Conservation (phyloP, 1,140 invertebrate genomes). For the Phenacoccus solenopsis region DNA sequence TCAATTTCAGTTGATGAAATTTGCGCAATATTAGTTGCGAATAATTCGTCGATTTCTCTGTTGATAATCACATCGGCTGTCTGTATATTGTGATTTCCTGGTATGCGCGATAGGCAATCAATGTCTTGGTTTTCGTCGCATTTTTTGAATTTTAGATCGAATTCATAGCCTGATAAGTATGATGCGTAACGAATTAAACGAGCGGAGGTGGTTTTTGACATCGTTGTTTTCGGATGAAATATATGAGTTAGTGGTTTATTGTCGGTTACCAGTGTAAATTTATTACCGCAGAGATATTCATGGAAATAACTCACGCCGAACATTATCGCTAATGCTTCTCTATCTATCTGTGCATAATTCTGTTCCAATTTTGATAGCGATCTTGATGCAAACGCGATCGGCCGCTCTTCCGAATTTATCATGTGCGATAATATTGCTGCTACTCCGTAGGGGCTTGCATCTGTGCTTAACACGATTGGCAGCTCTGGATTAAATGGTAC, state of each 20-base stretch:
- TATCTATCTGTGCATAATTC: constrained; percentile 37
- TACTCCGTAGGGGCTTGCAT: constrained; percentile 38
- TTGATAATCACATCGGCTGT: background rate
- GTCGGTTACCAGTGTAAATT: constrained; percentile 36
- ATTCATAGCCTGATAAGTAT: constrained; percentile 32
- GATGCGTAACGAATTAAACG: constrained; percentile 32
- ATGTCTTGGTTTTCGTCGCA: constrained; percentile 27
- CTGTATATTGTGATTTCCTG: background rate
- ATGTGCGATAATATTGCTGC: constrained; percentile 36
- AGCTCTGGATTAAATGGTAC: constrained; percentile 34
- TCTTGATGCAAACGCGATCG: too few relatives aligned
- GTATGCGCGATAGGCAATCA: constrained; percentile 28
- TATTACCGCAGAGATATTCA: constrained; percentile 35
- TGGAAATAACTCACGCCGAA: constrained; percentile 37
- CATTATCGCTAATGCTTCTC: constrained; percentile 37
- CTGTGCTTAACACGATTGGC: constrained; percentile 34
- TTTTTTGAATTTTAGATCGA: constrained; percentile 28
- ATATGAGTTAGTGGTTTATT: constrained; percentile 29
- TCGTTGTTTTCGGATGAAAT: constrained; percentile 24
- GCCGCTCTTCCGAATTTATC: constrained; percentile 27
- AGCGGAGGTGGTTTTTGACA: constrained; percentile 28
- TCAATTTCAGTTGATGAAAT: background rate
- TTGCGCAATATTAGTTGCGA: background rate
- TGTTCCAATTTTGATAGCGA: constrained; percentile 32
- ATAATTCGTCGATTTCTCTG: background rate